Conservation (phyloP, 1,140 invertebrate genomes). For the Drosophila ambigua region DNA sequence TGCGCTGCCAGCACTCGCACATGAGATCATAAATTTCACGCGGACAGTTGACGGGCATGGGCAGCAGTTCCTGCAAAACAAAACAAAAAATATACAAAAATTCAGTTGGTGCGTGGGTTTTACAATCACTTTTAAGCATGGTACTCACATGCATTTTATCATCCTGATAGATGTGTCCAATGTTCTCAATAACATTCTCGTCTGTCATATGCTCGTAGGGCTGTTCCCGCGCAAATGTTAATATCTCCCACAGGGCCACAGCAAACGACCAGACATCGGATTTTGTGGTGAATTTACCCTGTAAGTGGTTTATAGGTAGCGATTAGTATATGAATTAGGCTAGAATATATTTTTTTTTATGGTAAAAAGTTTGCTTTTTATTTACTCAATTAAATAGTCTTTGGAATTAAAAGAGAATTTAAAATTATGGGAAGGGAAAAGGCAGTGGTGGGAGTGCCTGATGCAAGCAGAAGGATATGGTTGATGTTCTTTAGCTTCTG, state of each 20-base stretch:
- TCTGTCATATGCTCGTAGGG: constrained; percentile 92
- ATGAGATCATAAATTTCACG: constrained; percentile 96
- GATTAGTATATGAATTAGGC: too few species aligned
- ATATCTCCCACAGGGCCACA: constrained; percentile 95
- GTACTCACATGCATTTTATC: constrained; percentile 84
- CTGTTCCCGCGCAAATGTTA: constrained; percentile 92
- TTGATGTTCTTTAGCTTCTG: too few species aligned
- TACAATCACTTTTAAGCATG: not conserved
- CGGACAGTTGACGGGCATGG: constrained; percentile 92
- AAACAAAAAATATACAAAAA: not conserved
- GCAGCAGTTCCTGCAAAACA: constrained; percentile 86
- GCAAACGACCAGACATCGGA: constrained; percentile 96
- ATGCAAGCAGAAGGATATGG: too few species aligned
- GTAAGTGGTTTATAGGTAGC: constrained; percentile 45
- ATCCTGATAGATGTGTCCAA: constrained; percentile 89
- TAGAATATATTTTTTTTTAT: too few species aligned
- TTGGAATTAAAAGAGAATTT: too few species aligned
- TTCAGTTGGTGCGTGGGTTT: not conserved
- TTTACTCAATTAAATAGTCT: too few species aligned
- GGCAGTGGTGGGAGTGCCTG: too few species aligned
- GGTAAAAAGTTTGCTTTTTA: too few species aligned
- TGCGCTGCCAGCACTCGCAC: constrained; percentile 96
- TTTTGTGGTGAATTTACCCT: constrained; percentile 93
- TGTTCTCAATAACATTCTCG: constrained; percentile 92
- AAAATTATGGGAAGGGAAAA: too few species aligned